phyloP scores from a whole-genome alignment of 2,113 vertebrate genomes.

The Ceratotherium simum region DNA sequence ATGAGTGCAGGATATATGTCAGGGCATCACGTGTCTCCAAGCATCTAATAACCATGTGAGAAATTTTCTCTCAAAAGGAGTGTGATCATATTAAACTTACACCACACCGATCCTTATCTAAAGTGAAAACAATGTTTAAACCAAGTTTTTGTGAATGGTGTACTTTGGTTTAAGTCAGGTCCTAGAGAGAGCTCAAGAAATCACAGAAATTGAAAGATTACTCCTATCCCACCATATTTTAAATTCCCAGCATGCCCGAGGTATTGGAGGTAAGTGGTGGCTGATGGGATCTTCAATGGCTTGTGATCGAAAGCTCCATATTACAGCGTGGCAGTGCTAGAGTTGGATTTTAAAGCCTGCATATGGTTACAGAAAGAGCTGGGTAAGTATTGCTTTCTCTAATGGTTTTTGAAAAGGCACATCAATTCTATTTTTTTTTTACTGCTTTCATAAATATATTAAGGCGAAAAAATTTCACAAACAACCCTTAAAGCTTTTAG shows the following conservation, averaged over 20 bases:
- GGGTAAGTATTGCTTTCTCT: background rate
- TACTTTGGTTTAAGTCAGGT: conserved; percentile 65
- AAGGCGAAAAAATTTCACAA: background rate
- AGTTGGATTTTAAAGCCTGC: background rate
- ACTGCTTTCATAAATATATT: background rate
- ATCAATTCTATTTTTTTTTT: background rate
- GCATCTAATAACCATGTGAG: background rate
- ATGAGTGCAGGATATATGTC: too few relatives aligned
- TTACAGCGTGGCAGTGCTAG: too few relatives aligned
- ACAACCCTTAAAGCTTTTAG: conserved; percentile 49
- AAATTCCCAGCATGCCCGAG: conserved; percentile 36
- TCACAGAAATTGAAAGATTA: conserved; percentile 70
- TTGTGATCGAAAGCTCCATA: background rate
- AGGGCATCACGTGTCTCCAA: too few relatives aligned
- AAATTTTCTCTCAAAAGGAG: background rate
- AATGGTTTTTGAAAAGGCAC: background rate
- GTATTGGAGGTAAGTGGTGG: background rate
- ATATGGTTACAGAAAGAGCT: background rate
- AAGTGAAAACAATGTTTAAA: conserved; percentile 45
- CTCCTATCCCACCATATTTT: conserved; percentile 26
- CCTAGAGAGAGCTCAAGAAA: conserved; percentile 78
- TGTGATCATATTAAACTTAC: background rate
- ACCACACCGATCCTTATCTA: conserved; percentile 72
- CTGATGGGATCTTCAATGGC: background rate
- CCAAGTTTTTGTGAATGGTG: background rate